These are phyloP conservation scores for Eucera pruinosa DNA, from an alignment of 2,888 invertebrate species.

Conservation along the genomic window DNA sequence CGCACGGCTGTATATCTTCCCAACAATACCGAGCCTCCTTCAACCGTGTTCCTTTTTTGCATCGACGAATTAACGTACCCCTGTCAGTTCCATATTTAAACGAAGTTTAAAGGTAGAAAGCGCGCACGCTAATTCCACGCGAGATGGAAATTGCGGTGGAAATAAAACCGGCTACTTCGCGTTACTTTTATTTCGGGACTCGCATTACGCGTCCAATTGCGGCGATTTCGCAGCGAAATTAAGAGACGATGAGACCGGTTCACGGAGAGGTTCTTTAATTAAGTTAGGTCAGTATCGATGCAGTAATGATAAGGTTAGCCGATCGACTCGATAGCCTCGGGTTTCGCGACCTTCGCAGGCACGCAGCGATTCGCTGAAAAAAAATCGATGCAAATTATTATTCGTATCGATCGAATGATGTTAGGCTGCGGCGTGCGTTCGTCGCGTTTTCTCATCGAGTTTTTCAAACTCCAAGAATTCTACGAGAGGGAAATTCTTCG, in stretches of 20 bases:
- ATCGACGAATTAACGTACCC: slow-evolving; percentile 35
- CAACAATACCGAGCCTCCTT: slow-evolving; percentile 33
- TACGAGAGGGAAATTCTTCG: no score
- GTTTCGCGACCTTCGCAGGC: background rate
- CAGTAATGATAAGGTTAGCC: slow-evolving; percentile 24
- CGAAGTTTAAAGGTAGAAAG: slow-evolving; percentile 63
- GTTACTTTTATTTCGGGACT: background rate
- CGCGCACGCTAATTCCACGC: slow-evolving; percentile 18
- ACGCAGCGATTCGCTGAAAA: background rate
- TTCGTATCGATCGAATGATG: no score
- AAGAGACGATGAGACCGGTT: slow-evolving; percentile 16
- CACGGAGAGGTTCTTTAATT: slow-evolving; percentile 4
- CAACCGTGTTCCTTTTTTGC: slow-evolving; percentile 12
- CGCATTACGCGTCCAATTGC: background rate
- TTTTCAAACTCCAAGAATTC: no score
- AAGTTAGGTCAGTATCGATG: slow-evolving; percentile 27
- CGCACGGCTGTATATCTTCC: slow-evolving; percentile 50
- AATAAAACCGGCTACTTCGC: background rate
- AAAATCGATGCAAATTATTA: background rate
- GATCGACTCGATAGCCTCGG: slow-evolving; percentile 19
- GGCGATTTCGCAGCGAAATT: slow-evolving; percentile 2
- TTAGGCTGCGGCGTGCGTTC: no score
- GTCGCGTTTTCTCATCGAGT: no score
- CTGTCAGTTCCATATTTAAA: slow-evolving; percentile 35
- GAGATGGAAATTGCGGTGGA: background rate